Evolutionary conservation across 64 coral and sea anemone genomes (phyloP).

Genomic region (Stichodactyla mertensii): DNA sequence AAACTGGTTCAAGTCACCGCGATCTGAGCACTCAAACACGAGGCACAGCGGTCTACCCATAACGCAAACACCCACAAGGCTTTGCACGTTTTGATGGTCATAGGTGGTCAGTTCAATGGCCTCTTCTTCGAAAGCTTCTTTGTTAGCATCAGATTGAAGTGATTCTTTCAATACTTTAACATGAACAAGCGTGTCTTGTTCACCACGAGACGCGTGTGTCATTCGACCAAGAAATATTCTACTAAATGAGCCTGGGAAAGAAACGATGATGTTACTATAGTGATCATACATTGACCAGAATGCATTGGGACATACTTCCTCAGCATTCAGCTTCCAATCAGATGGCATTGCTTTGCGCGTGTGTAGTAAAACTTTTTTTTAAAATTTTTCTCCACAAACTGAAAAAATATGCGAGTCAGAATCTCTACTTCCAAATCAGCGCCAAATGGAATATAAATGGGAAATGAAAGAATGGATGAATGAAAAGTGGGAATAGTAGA

Average conservation of each 20-base stretch:
- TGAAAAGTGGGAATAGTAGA: neutral
- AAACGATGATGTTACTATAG: neutral
- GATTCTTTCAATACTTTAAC: slow-evolving; percentile 79
- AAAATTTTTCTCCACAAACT: too few relatives aligned
- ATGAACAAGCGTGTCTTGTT: slow-evolving; percentile 50
- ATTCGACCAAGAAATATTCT: slow-evolving; percentile 64
- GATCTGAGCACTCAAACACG: slow-evolving; percentile 75
- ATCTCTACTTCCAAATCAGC: neutral
- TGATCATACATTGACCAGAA: neutral
- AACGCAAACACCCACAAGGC: slow-evolving; percentile 78
- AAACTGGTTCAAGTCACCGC: slow-evolving; percentile 63
- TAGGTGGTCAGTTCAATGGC: slow-evolving; percentile 62
- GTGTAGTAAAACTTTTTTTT: too few relatives aligned
- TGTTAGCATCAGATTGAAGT: slow-evolving; percentile 28
- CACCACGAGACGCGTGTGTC: slow-evolving; percentile 24
- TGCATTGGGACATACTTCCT: neutral
- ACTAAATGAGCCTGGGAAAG: slow-evolving; percentile 44
- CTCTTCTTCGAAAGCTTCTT: slow-evolving; percentile 67
- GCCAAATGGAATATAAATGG: neutral
- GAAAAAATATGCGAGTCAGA: too few relatives aligned
- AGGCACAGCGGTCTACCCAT: slow-evolving; percentile 58
- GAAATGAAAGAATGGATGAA: neutral
- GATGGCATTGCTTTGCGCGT: too few relatives aligned
- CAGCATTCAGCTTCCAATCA: too few relatives aligned
- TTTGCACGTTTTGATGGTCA: slow-evolving; percentile 73